Evolutionary conservation across 1,140 invertebrate species (phyloP), one percentile per base, ranked within the genome.

Genomic region (Leguminivora glycinivorella): DNA sequence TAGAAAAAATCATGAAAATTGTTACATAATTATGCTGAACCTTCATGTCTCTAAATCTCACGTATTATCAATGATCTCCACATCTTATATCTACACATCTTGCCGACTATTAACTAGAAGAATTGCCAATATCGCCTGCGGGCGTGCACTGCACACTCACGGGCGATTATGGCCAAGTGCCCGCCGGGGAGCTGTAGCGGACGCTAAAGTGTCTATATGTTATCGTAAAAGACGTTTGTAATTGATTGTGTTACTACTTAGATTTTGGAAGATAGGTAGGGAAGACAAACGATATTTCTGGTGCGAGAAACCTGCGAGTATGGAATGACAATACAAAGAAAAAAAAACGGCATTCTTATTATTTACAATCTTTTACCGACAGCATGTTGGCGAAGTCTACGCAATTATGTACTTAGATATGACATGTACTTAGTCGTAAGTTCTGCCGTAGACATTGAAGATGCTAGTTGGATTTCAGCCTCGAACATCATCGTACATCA

Each of bases 141-240:
- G n/a, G 73, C 84, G 80, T 83, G 83, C 83, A 75, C 68, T 25
- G 78, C 78, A 80, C 73, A 74, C 75, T 79, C 81, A 83, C 80
- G 72, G 66, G 76, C 77, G 72, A 82, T 85, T 85, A 84, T 78
- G 72, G 74, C n/a, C 75, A 86, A 88, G 79, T 83, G 75, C 75
- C 72, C 86, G 77, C 81, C n/a, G 70, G 86, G 86, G 86, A 84
- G 74, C 79, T 78, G 83, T 89, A 82, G 72, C 70, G 72, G 70
- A n/a, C 4, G 19, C 74, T 80, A 79, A 79, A 83, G 70, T 75
- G 75, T 52, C 47, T 52, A 52, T 52, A 52, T 52, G 17, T 52
- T 52, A 52, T 22, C 75, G 75, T 73, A 70, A 74, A 72, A 63
- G 58, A 17, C 58, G n/a, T 19, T n/a, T 67, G 71, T 80, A 82